Conservation (phyloP, 2,797 vertebrate genomes). For the Rhabdomys pumilio region DNA sequence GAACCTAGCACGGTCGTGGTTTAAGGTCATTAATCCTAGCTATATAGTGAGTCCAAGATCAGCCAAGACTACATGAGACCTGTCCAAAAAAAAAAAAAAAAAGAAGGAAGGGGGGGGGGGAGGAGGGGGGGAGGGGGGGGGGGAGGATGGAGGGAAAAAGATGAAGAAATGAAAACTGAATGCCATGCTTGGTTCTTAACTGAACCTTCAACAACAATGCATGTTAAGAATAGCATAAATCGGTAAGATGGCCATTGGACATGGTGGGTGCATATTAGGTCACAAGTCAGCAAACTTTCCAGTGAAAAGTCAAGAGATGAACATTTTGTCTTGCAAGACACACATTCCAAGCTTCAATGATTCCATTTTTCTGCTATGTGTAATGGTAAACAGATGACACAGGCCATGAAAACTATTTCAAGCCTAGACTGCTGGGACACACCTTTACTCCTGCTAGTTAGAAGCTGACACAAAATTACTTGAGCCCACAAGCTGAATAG, state of each 20-base stretch:
- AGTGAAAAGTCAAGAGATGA: background rate
- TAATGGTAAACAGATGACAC: background rate
- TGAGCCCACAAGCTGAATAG: background rate
- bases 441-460: too few species aligned
- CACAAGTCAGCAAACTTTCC: background rate
- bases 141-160: background rate
- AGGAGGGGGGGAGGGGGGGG: accelerated
- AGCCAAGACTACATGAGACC: background rate
- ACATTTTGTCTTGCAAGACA: background rate
- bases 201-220: background rate
- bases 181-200: background rate
- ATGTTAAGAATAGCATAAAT: background rate
- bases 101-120: accelerated
- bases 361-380: background rate
- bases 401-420: background rate
- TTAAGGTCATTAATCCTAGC: background rate
- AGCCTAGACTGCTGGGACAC: background rate
- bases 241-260: background rate
- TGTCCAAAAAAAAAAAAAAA: background rate
- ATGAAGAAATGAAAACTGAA: background rate
- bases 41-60: background rate
- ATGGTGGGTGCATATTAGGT: background rate
- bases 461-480: background rate
- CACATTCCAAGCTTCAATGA: background rate
- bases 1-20: background rate